Percentiles rank a stretch among this genome's conserved stretches.
Evolutionary conservation across 2,113 vertebrate species (phyloP).

Genomic region (Clarias gariepinus): DNA sequence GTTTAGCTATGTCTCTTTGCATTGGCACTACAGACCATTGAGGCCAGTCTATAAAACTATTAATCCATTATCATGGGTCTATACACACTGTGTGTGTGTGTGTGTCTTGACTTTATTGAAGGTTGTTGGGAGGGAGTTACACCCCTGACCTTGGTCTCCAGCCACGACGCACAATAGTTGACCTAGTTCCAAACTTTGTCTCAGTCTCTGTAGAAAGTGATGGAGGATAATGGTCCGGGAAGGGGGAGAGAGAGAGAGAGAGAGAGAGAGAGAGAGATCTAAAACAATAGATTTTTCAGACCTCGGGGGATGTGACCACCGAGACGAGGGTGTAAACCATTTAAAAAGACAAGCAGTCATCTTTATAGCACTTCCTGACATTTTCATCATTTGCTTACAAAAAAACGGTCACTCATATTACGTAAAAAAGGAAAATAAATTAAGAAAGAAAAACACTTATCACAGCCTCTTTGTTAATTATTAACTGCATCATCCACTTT

Average conservation of each 20-base stretch:
- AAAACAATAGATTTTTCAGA: conserved; percentile 24
- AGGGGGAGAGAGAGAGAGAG: too few species aligned
- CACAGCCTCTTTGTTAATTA: neutral
- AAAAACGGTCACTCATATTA: neutral
- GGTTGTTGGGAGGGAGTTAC: conserved; percentile 32
- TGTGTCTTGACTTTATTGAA: neutral
- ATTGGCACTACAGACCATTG: neutral
- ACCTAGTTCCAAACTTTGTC: conserved; percentile 49
- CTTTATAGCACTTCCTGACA: conserved; percentile 21
- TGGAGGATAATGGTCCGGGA: neutral
- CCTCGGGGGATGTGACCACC: conserved; percentile 1
- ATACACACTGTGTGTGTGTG: conserved; percentile 30
- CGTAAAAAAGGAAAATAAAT: neutral
- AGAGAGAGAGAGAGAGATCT: neutral
- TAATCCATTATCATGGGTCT: conserved; percentile 1
- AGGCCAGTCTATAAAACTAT: neutral
- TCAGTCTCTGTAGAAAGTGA: conserved; percentile 53
- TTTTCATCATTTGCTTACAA: neutral
- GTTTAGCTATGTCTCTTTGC: neutral
- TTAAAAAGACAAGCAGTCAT: neutral
- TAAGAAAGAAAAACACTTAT: neutral
- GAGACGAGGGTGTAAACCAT: neutral
- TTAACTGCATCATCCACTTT: neutral
- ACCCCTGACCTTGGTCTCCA: conserved; percentile 62
- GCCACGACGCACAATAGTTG: conserved; percentile 61